A percentile compares a stretch with the other conserved stretches of the same genome.
Conservation (phyloP, 2,113 vertebrate species). For the Oxyura jamaicensis region DNA sequence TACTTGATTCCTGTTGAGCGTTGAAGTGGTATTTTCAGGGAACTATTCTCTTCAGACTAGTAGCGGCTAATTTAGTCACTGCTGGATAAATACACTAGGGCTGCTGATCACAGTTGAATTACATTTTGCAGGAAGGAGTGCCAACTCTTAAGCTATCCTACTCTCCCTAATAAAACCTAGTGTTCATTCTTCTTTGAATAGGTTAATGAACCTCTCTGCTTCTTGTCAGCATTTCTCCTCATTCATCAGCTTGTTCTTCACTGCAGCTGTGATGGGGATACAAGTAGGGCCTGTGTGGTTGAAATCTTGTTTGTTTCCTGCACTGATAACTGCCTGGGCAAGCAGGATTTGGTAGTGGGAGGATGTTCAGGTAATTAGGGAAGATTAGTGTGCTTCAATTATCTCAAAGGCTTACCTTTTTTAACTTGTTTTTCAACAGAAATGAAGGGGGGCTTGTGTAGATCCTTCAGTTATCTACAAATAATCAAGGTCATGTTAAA, state of each 20-base stretch:
- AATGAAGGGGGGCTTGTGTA: not conserved
- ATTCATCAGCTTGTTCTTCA: not conserved
- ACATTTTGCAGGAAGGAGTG: not conserved
- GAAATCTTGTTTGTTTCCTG: conserved; percentile 29
- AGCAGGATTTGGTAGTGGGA: not conserved
- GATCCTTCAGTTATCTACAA: not conserved
- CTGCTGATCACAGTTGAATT: not conserved
- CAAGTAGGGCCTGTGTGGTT: not conserved
- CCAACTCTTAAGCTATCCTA: not conserved
- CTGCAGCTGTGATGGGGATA: not conserved
- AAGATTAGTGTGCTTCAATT: conserved; percentile 15
- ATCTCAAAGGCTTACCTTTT: conserved; percentile 16
- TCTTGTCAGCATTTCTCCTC: not conserved
- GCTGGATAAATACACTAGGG: not conserved
- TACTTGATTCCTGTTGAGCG: not conserved
- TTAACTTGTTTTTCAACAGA: conserved; percentile 37
- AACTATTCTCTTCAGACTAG: not conserved
- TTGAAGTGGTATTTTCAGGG: not conserved
- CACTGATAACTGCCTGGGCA: not conserved
- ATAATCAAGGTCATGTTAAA: not conserved
- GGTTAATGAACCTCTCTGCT: not conserved
- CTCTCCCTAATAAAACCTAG: not conserved
- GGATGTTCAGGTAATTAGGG: not conserved
- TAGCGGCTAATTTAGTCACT: not conserved
- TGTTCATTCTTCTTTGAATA: not conserved